Base-by-base conservation (phyloP, 2,113 vertebrate species). In the Alces alces region DNA sequence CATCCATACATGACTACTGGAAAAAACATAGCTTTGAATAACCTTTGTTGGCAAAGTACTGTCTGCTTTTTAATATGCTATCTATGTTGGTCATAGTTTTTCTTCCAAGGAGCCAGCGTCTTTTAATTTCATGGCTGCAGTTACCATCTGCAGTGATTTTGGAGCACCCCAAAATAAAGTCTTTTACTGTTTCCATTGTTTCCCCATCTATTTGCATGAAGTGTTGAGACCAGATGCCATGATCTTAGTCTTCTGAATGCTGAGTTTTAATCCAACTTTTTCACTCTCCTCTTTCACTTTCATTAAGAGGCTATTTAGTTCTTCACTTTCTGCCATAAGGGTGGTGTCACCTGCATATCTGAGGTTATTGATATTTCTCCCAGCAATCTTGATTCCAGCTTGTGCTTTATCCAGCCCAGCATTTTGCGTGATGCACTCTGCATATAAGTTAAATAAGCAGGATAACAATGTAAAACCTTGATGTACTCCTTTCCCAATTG, bases 191-290 rank as follows among this genome's bases (percentile, higher is more conserved):
- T 66, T 66, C 33, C 61, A n/a, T 66, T n/a, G 33, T 66, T 66
- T 66, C 61, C 33, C 61, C 61, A 66, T 66, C 16, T 66, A n/a
- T 10, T n/a, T 66, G 33, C 33, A 19, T 66, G 61, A 66, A 66
- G 0, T 5, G 61, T n/a, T 66, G 33, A 0, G 33, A 5, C 61
- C 2, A 0, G 33, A n/a, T 66, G 61, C 61, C 2, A 8, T 66
- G 33, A 66, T 66, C 15, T n/a, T 64, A 4, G 33, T 66, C n/a
- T 66, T 66, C 16, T 19, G 61, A 66, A 66, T 66, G 8, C 9
- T 66, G 61, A 66, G 33, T n/a, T 19, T n/a, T 66, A 66, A 66
- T 5, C 61, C 61, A 66, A 66, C 61, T 10, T 66, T 66, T n/a
- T n/a, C 33, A 19, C 61, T 66, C 61, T 66, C 61, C 61, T n/a